Evolutionary conservation across 2,113 vertebrate species (phyloP).

Genomic region (Choloepus hoffmanni): DNA sequence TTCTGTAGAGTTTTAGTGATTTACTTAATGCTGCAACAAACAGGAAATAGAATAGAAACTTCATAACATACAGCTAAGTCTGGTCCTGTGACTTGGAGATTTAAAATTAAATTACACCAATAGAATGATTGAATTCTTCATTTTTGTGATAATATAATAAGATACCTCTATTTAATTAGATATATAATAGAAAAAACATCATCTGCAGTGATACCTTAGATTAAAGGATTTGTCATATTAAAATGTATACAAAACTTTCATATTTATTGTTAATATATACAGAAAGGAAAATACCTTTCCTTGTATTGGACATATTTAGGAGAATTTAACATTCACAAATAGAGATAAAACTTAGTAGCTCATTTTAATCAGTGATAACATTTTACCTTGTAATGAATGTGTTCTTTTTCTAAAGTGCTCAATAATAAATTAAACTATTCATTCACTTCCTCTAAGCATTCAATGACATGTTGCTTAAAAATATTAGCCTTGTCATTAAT

Average conservation of each 20-base stretch:
- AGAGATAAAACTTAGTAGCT: background rate
- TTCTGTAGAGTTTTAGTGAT: background rate
- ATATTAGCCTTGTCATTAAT: conserved; percentile 70
- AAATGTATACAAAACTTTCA: background rate
- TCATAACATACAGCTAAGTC: background rate
- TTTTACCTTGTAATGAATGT: conserved; percentile 61
- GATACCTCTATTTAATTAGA: rapidly evolving
- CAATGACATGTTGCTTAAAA: conserved; percentile 60
- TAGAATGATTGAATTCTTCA: background rate
- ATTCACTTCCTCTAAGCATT: conserved; percentile 62
- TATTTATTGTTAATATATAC: background rate
- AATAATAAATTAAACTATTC: conserved; percentile 71
- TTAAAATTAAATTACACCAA: background rate
- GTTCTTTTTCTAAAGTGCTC: conserved; percentile 53
- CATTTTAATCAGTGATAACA: conserved; percentile 29
- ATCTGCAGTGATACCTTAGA: background rate
- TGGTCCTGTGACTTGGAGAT: background rate
- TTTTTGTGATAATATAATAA: background rate
- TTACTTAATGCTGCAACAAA: background rate
- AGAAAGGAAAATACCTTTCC: background rate
- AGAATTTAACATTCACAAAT: background rate
- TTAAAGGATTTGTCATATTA: background rate
- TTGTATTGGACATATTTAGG: background rate
- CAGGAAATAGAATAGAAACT: background rate
- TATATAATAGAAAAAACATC: background rate